Conservation (phyloP, 2,113 vertebrate species). For the Nesoenas mayeri region DNA sequence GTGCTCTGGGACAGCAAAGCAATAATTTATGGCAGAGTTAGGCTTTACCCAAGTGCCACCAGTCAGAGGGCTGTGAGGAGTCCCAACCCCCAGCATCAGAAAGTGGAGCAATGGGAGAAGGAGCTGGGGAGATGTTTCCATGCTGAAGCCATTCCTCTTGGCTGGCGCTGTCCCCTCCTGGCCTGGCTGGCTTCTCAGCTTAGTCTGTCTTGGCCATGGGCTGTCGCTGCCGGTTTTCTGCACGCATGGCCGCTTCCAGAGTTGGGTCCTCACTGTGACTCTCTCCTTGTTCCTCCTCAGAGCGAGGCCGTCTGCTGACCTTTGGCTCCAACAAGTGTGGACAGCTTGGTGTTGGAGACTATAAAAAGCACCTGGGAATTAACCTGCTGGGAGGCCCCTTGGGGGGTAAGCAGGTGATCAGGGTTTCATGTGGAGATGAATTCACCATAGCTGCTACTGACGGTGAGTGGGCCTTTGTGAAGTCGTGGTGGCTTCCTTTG, state of each 20-base stretch:
- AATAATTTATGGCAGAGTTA: neutral
- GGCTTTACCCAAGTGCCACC: neutral
- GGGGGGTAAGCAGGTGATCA: constrained; percentile 91
- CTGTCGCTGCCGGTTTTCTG: neutral
- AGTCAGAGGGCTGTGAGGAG: neutral
- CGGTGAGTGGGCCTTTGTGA: constrained; percentile 77
- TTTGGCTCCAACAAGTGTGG: constrained; percentile 97
- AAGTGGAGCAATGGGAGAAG: neutral
- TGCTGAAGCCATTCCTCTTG: neutral
- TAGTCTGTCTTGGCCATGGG: neutral
- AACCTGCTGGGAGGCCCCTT: constrained; percentile 91
- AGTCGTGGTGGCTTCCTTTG: neutral
- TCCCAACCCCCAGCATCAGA: neutral
- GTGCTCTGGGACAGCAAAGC: neutral
- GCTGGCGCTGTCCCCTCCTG: neutral
- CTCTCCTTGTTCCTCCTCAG: constrained; percentile 71
- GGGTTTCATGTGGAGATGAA: constrained; percentile 96
- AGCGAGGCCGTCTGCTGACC: constrained; percentile 90
- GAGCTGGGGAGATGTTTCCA: neutral
- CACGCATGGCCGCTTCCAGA: neutral
- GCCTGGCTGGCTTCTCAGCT: neutral
- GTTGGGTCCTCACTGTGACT: neutral
- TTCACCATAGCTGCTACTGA: constrained; percentile 96
- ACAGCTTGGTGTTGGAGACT: constrained; percentile 95
- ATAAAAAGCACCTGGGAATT: constrained; percentile 92